These are phyloP conservation scores for Callionymus lyra DNA, from an alignment of 2,113 vertebrate species.

Conservation along the genomic window DNA sequence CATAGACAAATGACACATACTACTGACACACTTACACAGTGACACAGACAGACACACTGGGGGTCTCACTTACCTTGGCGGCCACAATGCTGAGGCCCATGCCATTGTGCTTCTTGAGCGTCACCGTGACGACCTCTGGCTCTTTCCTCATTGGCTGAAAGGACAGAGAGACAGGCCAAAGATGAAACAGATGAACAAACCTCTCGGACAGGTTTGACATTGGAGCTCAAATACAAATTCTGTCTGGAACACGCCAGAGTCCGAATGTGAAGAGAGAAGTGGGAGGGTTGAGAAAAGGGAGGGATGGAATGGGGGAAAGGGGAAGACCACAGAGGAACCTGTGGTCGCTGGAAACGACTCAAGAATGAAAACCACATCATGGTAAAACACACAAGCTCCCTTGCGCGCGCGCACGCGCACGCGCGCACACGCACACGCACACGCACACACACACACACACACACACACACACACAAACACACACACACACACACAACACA, in stretches of 20 bases:
- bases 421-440: constrained; percentile 1
- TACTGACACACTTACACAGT: too few relatives aligned
- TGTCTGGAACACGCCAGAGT: constrained; percentile 8
- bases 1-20: too few relatives aligned
- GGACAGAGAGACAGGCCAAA: constrained; percentile 30
- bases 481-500: constrained; percentile 2
- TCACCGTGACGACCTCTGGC: constrained; percentile 94
- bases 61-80: constrained; percentile 80
- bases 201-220: constrained; percentile 3
- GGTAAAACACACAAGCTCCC: constrained; percentile 18
- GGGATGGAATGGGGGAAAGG: constrained; percentile 33
- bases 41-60: neutral
- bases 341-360: constrained; percentile 61
- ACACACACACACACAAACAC: neutral
- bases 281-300: constrained; percentile 34
- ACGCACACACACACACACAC: neutral
- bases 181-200: constrained; percentile 6
- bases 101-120: constrained; percentile 95
- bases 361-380: constrained; percentile 68
- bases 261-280: constrained; percentile 13
- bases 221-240: too few relatives aligned
- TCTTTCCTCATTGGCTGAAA: constrained; percentile 89
- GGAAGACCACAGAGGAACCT: constrained; percentile 60
- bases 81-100: constrained; percentile 98
- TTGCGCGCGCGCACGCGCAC: neutral